Base-by-base conservation (phyloP, 2,113 vertebrate genomes). In the Cervus canadensis region DNA sequence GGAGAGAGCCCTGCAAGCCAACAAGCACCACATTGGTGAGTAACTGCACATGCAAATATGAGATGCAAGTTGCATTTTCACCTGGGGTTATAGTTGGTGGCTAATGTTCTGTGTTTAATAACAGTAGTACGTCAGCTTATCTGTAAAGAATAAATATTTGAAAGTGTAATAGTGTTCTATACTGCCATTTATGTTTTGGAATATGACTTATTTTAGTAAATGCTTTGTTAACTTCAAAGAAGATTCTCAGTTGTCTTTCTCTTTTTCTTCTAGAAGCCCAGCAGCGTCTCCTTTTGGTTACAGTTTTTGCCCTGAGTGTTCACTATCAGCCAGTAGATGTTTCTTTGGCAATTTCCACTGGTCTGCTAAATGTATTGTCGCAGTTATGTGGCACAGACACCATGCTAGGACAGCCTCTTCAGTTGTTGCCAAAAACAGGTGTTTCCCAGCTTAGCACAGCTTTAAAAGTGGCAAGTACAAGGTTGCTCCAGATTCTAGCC, bases 301-400 rank as follows among this genome's bases (percentile, higher is more conserved):
- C 99, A 0, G 99, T 99, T 79, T 99, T 99, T 83, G 99, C 99
- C 2, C 99, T 99, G 54, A 99, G 99, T 0, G 99, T 99, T 14
- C 99, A 99, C 60, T 99, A 99, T 98, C 99, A 99, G 98, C 99
- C 99, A 0, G 99, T 99, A 62, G 99, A 99, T 89, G 99, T 99
- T 59, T 99, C 99, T 56, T 97, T 99, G 98, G 99, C 99, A 85
- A 99, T 99, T 97, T 99, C 99, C 71, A 99, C 99, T 2, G 99
- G 99, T 6, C 98, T 99, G n/a, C 98, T 99, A 21, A 99, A 99
- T 0, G 99, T 99, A 36, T 98, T 99, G 2, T 99, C 99, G 0
- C 99, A 99, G 98, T 96, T 99, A 30, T 99, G 99, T 87, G 99
- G 99, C 60, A 99, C 99, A 0, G 99, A 99, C 98, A 99, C 99